These are phyloP conservation scores for Cecidostiba fungosa DNA, from an alignment of 2,888 invertebrate genomes.

Conservation along the genomic window DNA sequence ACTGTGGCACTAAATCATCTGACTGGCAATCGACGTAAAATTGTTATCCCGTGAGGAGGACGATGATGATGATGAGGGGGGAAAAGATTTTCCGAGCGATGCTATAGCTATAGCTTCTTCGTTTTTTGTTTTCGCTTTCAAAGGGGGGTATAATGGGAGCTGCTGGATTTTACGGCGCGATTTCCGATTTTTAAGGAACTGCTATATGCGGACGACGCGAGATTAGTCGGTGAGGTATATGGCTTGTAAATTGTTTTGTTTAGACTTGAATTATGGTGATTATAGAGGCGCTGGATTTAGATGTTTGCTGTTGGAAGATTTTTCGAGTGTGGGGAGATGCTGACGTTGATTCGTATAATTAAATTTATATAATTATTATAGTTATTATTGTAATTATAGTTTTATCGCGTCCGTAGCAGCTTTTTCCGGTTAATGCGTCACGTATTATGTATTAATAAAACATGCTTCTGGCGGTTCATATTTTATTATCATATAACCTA, in stretches of 20 bases:
- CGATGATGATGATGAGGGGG: neutral
- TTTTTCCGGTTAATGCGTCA: neutral
- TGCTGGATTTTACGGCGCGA: slow-evolving; percentile 32
- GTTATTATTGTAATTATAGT: neutral
- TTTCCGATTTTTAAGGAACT: slow-evolving; percentile 27
- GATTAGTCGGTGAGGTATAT: slow-evolving; percentile 33
- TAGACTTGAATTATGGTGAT: slow-evolving; percentile 53
- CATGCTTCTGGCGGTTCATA: too few species aligned
- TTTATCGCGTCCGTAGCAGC: neutral
- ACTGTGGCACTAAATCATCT: slow-evolving; percentile 55
- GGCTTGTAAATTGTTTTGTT: slow-evolving; percentile 49
- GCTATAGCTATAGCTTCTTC: too few species aligned
- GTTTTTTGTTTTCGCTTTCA: neutral
- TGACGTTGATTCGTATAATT: too few species aligned
- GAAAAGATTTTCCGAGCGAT: neutral
- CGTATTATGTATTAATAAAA: neutral
- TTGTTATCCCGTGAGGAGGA: slow-evolving; percentile 35
- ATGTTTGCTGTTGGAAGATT: neutral
- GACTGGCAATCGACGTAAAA: slow-evolving; percentile 59
- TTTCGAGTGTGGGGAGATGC: too few species aligned
- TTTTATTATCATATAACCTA: too few species aligned
- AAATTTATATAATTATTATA: too few species aligned
- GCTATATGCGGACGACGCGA: neutral
- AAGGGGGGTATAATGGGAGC: neutral
- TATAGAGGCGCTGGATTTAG: slow-evolving; percentile 1